These are phyloP conservation scores for Crax fasciolata DNA, from an alignment of 2,797 vertebrate genomes.

Conservation along the genomic window DNA sequence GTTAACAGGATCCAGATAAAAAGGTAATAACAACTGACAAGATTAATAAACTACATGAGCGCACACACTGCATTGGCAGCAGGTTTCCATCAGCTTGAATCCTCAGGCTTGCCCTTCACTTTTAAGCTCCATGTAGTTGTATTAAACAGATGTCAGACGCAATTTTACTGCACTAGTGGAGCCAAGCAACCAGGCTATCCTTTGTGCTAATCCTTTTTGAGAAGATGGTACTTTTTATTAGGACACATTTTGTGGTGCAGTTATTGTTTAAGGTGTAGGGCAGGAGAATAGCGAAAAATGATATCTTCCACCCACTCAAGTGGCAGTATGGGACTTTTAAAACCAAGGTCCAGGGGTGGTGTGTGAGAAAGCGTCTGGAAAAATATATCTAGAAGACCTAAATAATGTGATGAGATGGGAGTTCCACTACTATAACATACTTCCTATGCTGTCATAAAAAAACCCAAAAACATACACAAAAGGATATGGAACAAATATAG, in stretches of 20 bases:
- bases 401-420: constrained; percentile 7
- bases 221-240: background rate
- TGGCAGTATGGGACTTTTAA: background rate
- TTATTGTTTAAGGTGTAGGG: background rate
- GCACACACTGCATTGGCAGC: constrained; percentile 19
- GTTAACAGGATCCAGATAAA: constrained; percentile 86
- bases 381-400: background rate
- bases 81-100: constrained; percentile 69
- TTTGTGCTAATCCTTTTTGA: background rate
- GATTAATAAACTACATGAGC: constrained; percentile 83
- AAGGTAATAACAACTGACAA: constrained; percentile 87
- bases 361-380: background rate
- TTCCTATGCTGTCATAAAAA: background rate
- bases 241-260: background rate
- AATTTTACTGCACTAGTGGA: constrained; percentile 64
- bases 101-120: constrained; percentile 56
- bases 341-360: background rate
- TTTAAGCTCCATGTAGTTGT: constrained; percentile 51
- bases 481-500: background rate
- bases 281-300: background rate
- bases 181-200: constrained; percentile 45
- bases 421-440: background rate
- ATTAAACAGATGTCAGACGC: constrained; percentile 79
- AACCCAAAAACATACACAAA: background rate
- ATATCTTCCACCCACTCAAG: background rate